Percentiles rank a stretch among this genome's conserved stretches.
These are phyloP conservation scores for Brachypalpus laphriformis DNA, from an alignment of 2,888 invertebrate species.

Conservation along the genomic window DNA sequence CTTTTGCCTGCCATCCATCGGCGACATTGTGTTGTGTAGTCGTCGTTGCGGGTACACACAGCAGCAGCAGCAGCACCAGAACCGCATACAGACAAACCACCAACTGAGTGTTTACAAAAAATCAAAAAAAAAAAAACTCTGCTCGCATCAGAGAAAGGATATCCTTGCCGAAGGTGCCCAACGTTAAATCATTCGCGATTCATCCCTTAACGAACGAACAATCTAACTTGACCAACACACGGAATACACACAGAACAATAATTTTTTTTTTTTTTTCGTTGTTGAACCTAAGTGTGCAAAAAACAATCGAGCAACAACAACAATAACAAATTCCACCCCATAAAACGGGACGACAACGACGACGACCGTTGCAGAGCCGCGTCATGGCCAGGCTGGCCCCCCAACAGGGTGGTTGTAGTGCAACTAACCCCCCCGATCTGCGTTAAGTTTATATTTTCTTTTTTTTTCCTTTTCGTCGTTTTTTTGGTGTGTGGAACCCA, in stretches of 20 bases:
- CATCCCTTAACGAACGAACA: constrained; percentile 77
- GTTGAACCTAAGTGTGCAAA: constrained; percentile 12
- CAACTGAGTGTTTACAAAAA: constrained; percentile 19
- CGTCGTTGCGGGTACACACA: constrained; percentile 70
- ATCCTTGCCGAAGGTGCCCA: constrained; percentile 66
- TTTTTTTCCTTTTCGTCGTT: no score
- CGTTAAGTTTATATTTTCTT: constrained; percentile 67
- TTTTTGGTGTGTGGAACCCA: constrained; percentile 49
- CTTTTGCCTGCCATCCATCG: constrained; percentile 71
- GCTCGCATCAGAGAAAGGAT: constrained; percentile 65
- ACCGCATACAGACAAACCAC: constrained; percentile 42
- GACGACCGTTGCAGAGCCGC: constrained; percentile 76
- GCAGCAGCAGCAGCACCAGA: constrained; percentile 57
- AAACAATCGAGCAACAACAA: constrained; percentile 12
- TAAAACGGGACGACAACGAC: constrained; percentile 60
- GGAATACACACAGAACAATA: constrained; percentile 32
- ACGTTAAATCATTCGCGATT: constrained; percentile 77
- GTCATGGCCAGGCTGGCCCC: constrained; percentile 77
- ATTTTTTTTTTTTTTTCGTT: constrained; percentile 34
- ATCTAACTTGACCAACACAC: constrained; percentile 55
- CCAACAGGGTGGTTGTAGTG: constrained; percentile 75
- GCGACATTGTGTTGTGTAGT: constrained; percentile 71
- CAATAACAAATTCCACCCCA: constrained; percentile 27
- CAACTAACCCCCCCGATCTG: constrained; percentile 75
- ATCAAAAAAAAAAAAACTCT: constrained; percentile 27